Percentiles rank a stretch among this genome's conserved stretches.
These are phyloP conservation scores for Lasioglossum vierecki DNA, from an alignment of 2,888 invertebrate species.

Conservation along the genomic window DNA sequence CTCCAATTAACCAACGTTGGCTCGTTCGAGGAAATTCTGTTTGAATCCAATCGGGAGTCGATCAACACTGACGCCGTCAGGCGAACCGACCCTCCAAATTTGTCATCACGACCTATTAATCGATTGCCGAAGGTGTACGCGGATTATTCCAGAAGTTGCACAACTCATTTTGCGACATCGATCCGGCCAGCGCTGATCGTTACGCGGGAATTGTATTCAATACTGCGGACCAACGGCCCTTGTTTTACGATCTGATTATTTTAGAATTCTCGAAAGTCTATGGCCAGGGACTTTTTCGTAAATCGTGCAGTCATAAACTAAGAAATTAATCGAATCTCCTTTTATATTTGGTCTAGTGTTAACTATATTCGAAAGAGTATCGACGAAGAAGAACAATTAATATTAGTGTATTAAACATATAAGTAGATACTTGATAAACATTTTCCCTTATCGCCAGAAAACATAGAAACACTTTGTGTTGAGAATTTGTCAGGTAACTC, in stretches of 20 bases:
- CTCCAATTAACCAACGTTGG: conserved; percentile 20
- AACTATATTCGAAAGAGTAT: no score
- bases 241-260: background rate
- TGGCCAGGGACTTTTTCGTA: no score
- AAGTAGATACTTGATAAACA: no score
- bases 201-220: background rate
- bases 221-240: background rate
- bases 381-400: no score
- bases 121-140: background rate
- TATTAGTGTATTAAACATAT: no score
- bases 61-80: conserved; percentile 19
- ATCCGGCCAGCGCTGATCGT: background rate
- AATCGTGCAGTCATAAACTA: no score
- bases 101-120: conserved; percentile 17
- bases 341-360: no score
- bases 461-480: background rate
- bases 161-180: background rate
- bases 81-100: conserved; percentile 24
- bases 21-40: conserved; percentile 20
- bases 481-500: background rate
- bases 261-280: no score
- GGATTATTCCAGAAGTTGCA: background rate
- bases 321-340: no score
- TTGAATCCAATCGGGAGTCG: conserved; percentile 21
- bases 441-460: background rate